Evolutionary conservation across 30 jellyfish, hydroid and myxozoan genomes (phyloP).

Genomic region (Sanderia malayensis): DNA sequence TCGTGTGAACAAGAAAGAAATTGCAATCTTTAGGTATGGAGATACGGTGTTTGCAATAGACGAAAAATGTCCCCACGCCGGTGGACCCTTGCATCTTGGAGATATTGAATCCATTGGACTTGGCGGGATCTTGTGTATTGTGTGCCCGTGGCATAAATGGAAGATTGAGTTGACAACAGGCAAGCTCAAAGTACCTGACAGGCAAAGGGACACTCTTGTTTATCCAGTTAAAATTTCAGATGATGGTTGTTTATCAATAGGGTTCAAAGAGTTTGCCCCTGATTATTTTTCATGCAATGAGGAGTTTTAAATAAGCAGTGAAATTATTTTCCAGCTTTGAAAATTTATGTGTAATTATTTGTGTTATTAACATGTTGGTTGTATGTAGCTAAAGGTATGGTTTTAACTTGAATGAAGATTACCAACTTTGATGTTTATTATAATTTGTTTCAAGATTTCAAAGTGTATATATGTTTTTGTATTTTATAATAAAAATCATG

Average conservation of each 20-base stretch:
- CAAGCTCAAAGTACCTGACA: constrained; percentile 52
- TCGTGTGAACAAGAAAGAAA: constrained; percentile 44
- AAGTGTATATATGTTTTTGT: too few relatives aligned
- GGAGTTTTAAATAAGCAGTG: constrained; percentile 50
- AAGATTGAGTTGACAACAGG: constrained; percentile 73
- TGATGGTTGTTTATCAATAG: constrained; percentile 59
- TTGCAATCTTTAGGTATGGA: constrained; percentile 84
- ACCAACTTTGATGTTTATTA: too few relatives aligned
- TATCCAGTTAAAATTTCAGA: constrained; percentile 66
- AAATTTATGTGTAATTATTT: too few relatives aligned
- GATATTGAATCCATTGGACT: constrained; percentile 79
- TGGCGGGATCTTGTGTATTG: constrained; percentile 65
- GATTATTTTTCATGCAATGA: constrained; percentile 27
- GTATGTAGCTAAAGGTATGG: too few relatives aligned
- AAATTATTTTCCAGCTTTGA: too few relatives aligned
- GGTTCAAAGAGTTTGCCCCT: constrained; percentile 59
- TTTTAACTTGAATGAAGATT: too few relatives aligned
- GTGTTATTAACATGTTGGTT: too few relatives aligned
- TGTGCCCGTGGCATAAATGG: constrained; percentile 97
- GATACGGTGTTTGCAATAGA: constrained; percentile 77
- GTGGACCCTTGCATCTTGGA: constrained; percentile 96
- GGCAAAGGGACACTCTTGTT: constrained; percentile 35
- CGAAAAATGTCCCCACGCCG: constrained; percentile 88
- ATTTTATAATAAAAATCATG: too few relatives aligned
- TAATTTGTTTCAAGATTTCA: too few relatives aligned